Base-by-base conservation (phyloP, 30 jellyfish, hydroid and myxozoan genomes). In the Thelohanellus kitauei region DNA sequence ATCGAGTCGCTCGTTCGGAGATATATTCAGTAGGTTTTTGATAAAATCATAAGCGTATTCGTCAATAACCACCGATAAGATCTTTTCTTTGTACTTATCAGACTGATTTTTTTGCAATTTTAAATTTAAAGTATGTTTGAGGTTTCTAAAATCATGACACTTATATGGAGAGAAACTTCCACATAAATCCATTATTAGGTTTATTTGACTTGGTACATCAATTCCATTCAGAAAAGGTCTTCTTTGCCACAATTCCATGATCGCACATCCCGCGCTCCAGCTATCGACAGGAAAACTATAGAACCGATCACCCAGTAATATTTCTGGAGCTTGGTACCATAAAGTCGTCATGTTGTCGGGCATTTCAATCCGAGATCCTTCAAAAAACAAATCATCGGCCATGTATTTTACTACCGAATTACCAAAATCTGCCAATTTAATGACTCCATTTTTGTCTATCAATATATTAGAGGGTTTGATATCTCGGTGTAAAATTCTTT, bases 181-280 rank as follows among this genome's bases (percentile, higher is more conserved):
- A 48, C 93, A 73, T 17, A 73, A 53, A 20, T 64, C 45, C 21
- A 78, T 66, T 1, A 73, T 73, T 18, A 56, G 54, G 3, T 78
- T 55, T 9, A 73, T 30, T 25, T 73, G 93, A 37, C 57, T 67
- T 51, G 56, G 88, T 31, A 62, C 93, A 12, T 87, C 43, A 43
- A 51, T 60, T 19, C 93, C 93, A 52, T 73, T 87, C 93, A 73
- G 63, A 25, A 73, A 62, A 10, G 93, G 87, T 23, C 66, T 55
- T 21, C 88, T 45, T 30, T 87, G 63, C 93, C 93, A 73, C 82
- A 73, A 45, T 47, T 73, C 93, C 5, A 87, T 87, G 87, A 73
- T 73, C 17, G 64, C 64, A 46, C 93, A 73, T 11, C 93, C 93
- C 10, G 93, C 93, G 35, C 93, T 87, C 93, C 93, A 73, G 52